Conservation (phyloP, 2,113 vertebrate species). For the Chloroceryle aenea region DNA sequence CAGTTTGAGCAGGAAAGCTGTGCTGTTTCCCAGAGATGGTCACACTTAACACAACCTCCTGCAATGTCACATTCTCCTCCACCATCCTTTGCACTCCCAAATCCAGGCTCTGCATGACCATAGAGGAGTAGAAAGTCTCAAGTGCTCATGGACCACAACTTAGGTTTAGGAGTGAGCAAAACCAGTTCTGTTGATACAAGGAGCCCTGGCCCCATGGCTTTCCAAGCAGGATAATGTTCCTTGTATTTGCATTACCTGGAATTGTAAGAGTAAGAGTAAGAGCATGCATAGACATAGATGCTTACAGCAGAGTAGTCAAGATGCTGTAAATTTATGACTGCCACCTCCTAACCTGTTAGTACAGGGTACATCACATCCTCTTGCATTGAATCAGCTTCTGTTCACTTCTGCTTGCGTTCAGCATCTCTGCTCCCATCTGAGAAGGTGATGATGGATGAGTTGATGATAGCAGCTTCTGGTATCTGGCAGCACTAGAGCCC, state of each 20-base stretch:
- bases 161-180: neutral
- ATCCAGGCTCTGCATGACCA: accelerated
- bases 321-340: neutral
- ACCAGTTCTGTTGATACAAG: neutral
- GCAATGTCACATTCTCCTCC: neutral
- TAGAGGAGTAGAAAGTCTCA: neutral
- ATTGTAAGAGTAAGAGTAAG: neutral
- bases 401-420: neutral
- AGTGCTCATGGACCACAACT: accelerated
- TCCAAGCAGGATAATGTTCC: neutral
- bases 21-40: neutral
- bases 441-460: neutral
- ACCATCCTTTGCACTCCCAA: too few species aligned
- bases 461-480: neutral
- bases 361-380: accelerated
- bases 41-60: neutral
- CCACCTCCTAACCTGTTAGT: neutral
- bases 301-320: neutral
- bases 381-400: neutral
- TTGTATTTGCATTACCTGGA: neutral
- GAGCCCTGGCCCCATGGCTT: neutral
- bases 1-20: neutral
- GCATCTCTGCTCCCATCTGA: neutral
- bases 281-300: neutral
- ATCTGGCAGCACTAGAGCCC: neutral